Evolutionary conservation across 2,888 invertebrate genomes (phyloP).

Genomic region (Orthosia gracilis): DNA sequence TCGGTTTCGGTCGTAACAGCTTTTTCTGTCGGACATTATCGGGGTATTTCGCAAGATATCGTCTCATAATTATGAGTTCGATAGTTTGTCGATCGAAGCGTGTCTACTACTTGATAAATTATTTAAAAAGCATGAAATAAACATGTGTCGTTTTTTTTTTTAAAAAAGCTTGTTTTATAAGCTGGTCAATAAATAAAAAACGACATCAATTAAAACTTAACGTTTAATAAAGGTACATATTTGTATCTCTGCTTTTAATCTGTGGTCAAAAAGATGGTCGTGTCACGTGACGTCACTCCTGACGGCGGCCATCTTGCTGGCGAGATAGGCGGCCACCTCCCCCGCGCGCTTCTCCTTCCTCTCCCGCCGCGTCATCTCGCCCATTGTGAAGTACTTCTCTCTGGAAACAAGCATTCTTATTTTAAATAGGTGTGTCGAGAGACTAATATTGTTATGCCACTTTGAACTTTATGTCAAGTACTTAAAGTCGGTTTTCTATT

Average conservation of each 20-base stretch:
- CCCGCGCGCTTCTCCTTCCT: constrained; percentile 84
- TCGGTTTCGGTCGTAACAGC: no score
- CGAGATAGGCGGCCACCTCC: constrained; percentile 77
- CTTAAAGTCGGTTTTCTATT: neutral
- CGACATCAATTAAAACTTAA: constrained; percentile 29
- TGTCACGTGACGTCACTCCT: constrained; percentile 53
- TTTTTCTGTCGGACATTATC: no score
- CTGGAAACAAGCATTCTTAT: constrained; percentile 75
- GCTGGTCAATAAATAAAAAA: constrained; percentile 1
- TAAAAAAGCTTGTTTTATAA: neutral
- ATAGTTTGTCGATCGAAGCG: no score
- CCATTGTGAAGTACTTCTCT: constrained; percentile 93
- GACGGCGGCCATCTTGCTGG: constrained; percentile 65
- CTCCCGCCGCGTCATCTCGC: constrained; percentile 93
- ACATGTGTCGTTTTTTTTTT: no score
- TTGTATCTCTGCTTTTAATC: neutral
- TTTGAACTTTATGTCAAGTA: neutral
- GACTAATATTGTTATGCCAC: neutral
- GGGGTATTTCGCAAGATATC: no score
- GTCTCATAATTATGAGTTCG: no score
- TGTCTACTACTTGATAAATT: no score
- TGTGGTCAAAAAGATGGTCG: neutral
- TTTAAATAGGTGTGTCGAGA: neutral
- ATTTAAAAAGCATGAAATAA: no score
- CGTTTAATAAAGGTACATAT: constrained; percentile 20